phyloP scores from a whole-genome alignment of 1,140 invertebrate species.

The Cryptotermes secundus region DNA sequence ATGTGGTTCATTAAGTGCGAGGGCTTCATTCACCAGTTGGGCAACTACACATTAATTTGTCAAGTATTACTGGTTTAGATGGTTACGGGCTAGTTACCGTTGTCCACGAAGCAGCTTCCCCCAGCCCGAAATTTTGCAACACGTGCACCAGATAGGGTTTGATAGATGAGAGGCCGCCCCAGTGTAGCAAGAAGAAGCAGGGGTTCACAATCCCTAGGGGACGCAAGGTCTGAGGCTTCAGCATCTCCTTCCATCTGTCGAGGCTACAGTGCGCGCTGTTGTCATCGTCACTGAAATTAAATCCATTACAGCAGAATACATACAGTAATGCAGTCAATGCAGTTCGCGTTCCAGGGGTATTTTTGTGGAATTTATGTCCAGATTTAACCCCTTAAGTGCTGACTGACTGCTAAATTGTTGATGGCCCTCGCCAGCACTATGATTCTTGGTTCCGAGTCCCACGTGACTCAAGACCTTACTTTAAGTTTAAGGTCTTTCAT shows the following conservation, averaged over 20 bases:
- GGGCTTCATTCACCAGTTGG: neutral
- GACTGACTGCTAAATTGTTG: too few species aligned
- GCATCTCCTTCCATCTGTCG: conserved; percentile 46
- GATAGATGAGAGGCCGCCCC: conserved; percentile 53
- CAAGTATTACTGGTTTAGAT: neutral
- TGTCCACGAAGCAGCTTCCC: conserved; percentile 49
- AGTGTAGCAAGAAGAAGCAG: conserved; percentile 54
- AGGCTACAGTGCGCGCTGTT: neutral
- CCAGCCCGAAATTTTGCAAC: conserved; percentile 51
- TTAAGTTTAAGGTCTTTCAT: too few species aligned
- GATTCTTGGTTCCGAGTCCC: too few species aligned
- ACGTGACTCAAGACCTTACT: too few species aligned
- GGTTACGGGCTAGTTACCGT: conserved; percentile 48
- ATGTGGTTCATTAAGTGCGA: neutral
- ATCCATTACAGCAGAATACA: neutral
- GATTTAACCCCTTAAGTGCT: too few species aligned
- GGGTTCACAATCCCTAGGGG: conserved; percentile 50
- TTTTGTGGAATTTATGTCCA: too few species aligned
- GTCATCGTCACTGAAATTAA: neutral
- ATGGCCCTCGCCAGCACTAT: too few species aligned
- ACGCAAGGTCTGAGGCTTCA: conserved; percentile 52
- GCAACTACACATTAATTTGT: too few species aligned
- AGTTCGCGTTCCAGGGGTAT: too few species aligned
- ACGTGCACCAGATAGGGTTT: conserved; percentile 61
- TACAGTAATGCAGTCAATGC: too few species aligned